Evolutionary conservation across 1,140 invertebrate species (phyloP).

Genomic region (Euschistus heros): DNA sequence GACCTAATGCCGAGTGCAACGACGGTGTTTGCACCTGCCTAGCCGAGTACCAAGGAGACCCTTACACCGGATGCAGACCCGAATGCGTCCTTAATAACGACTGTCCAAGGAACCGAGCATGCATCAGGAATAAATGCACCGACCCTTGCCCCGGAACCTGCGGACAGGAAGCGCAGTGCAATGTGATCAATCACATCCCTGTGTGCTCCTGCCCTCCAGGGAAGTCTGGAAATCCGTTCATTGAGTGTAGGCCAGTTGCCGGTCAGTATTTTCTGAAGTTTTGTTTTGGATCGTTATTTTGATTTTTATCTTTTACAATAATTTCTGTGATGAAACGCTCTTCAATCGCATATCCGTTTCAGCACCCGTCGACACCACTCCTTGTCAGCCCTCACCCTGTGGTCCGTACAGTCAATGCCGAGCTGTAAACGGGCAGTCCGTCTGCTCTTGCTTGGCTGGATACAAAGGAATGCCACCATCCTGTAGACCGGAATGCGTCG

Average conservation of each 20-base stretch:
- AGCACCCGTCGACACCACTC: constrained; percentile 28
- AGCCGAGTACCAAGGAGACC: constrained; percentile 49
- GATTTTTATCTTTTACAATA: no score
- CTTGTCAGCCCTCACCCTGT: constrained; percentile 40
- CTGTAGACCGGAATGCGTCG: constrained; percentile 44
- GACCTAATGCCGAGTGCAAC: constrained; percentile 55
- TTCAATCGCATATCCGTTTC: no score
- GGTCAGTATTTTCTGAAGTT: no score
- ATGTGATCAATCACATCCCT: constrained; percentile 45
- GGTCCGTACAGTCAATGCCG: constrained; percentile 54
- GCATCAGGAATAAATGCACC: constrained; percentile 60
- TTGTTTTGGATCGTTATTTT: no score
- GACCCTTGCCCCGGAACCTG: constrained; percentile 67
- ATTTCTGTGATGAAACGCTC: no score
- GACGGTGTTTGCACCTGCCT: constrained; percentile 47
- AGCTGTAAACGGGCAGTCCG: constrained; percentile 42
- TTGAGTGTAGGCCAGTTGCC: constrained; percentile 29
- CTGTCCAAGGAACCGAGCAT: constrained; percentile 52
- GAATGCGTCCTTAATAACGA: constrained; percentile 54
- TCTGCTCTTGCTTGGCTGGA: constrained; percentile 43
- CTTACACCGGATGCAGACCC: constrained; percentile 48
- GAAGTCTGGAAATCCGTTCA: constrained; percentile 40
- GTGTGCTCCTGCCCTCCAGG: constrained; percentile 40
- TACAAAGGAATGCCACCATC: constrained; percentile 38
- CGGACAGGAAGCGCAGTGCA: constrained; percentile 55